phyloP scores from a whole-genome alignment of 2,888 invertebrate species.

The Nomada goodeniana region DNA sequence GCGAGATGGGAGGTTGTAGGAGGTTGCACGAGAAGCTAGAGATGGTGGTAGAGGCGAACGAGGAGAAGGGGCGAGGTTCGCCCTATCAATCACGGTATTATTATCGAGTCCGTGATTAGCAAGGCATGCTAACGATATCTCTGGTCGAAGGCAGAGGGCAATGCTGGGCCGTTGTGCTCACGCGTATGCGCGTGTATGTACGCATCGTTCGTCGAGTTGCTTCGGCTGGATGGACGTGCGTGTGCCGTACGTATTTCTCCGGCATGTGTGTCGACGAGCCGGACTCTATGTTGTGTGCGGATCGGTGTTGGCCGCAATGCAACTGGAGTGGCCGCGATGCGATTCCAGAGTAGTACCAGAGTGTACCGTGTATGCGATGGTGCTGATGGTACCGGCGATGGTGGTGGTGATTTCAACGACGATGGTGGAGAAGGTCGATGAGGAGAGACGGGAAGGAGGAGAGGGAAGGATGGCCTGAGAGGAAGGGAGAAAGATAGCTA shows the following conservation, averaged over 20 bases:
- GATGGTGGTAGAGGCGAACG: slow-evolving; percentile 49
- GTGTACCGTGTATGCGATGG: slow-evolving; percentile 70
- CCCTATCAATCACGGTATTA: slow-evolving; percentile 84
- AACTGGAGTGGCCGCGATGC: slow-evolving; percentile 78
- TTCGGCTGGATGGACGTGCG: slow-evolving; percentile 32
- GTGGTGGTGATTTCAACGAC: slow-evolving; percentile 77
- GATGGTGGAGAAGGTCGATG: slow-evolving; percentile 68
- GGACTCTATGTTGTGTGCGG: slow-evolving; percentile 62
- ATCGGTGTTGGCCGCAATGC: slow-evolving; percentile 76
- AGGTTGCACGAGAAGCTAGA: slow-evolving; percentile 65
- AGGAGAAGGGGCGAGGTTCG: slow-evolving; percentile 77
- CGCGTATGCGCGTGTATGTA: slow-evolving; percentile 61
- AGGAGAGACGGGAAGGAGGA: slow-evolving; percentile 46
- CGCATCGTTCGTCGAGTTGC: slow-evolving; percentile 53
- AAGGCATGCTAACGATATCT: slow-evolving; percentile 84
- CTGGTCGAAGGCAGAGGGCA: slow-evolving; percentile 81
- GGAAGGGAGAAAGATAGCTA: slow-evolving; percentile 42
- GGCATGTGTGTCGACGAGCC: slow-evolving; percentile 34
- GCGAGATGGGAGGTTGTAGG: slow-evolving; percentile 55
- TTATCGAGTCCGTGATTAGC: slow-evolving; percentile 84
- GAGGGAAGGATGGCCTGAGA: slow-evolving; percentile 39
- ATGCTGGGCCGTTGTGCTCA: slow-evolving; percentile 73
- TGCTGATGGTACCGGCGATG: slow-evolving; percentile 69
- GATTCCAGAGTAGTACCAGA: slow-evolving; percentile 74
- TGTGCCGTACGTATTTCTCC: slow-evolving; percentile 40